phyloP scores from a whole-genome alignment of 64 coral and sea anemone genomes.

The Montipora cactus region DNA sequence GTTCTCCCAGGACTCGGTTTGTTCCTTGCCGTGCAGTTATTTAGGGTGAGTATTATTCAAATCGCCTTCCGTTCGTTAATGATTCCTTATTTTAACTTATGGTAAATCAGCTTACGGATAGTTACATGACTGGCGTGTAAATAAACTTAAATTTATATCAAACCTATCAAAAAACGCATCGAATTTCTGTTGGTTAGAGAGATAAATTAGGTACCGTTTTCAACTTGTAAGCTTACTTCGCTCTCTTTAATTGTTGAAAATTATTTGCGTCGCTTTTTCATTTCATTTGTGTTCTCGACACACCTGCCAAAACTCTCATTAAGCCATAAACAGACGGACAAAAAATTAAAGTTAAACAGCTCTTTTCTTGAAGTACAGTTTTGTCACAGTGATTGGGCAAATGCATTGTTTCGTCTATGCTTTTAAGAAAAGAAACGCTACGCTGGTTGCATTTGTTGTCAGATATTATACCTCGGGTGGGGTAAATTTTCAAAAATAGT shows the following conservation, averaged over 20 bases:
- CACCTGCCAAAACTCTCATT: neutral
- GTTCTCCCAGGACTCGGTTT: constrained; percentile 80
- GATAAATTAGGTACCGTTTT: too few relatives aligned
- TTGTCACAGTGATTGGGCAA: neutral
- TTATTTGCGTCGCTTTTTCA: neutral
- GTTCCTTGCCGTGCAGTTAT: constrained; percentile 75
- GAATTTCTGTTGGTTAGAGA: too few relatives aligned
- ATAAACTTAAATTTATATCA: too few relatives aligned
- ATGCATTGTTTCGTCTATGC: neutral
- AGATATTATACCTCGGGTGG: neutral
- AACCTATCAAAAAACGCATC: neutral
- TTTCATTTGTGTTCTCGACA: neutral
- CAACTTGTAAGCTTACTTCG: neutral
- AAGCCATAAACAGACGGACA: neutral
- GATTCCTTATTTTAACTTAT: neutral
- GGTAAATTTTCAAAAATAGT: neutral
- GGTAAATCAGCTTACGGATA: neutral
- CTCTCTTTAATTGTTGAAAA: neutral
- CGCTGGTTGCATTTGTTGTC: neutral
- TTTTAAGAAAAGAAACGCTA: neutral
- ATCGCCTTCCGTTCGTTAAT: neutral
- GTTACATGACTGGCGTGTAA: neutral
- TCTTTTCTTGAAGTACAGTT: neutral
- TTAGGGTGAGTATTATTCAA: constrained; percentile 26
- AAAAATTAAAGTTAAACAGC: neutral